Evolutionary conservation across 2,113 vertebrate genomes (phyloP).

Genomic region (Cheilinus undulatus): DNA sequence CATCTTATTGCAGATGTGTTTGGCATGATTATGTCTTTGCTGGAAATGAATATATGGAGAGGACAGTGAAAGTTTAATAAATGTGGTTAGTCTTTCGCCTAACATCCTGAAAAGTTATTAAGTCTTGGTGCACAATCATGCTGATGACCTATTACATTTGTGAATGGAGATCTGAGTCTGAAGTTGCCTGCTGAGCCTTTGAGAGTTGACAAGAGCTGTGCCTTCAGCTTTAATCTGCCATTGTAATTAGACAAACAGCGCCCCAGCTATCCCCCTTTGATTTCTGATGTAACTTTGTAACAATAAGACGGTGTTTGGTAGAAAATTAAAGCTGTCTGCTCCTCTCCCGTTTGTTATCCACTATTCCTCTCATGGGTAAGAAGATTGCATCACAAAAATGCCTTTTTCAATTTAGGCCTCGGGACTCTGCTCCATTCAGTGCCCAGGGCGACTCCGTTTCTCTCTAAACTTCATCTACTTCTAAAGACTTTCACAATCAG

Average conservation of each 20-base stretch:
- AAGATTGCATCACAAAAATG: conserved; percentile 66
- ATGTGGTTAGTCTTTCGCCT: not conserved
- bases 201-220: conserved; percentile 32
- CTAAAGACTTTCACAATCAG: conserved; percentile 22
- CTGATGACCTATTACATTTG: conserved; percentile 18
- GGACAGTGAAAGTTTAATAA: not conserved
- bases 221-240: conserved; percentile 30
- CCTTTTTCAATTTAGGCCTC: conserved; percentile 43
- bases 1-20: conserved; percentile 27
- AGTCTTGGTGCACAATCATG: not conserved
- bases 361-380: conserved; percentile 28
- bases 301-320: conserved; percentile 43
- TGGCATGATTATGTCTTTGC: conserved; percentile 36
- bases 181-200: conserved; percentile 39
- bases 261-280: conserved; percentile 35
- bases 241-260: conserved; percentile 45
- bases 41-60: conserved; percentile 29
- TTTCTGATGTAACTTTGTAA: conserved; percentile 64
- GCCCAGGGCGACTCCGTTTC: conserved; percentile 16
- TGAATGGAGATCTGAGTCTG: conserved; percentile 24
- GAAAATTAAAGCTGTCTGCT: conserved; percentile 46
- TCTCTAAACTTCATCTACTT: conserved; percentile 27
- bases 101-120: conserved; percentile 12
- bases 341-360: conserved; percentile 29
- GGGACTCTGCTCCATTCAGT: conserved; percentile 17